Percentiles rank a stretch among this genome's conserved stretches.
Evolutionary conservation across 2,113 vertebrate species (phyloP).

Genomic region (Orcinus orca): DNA sequence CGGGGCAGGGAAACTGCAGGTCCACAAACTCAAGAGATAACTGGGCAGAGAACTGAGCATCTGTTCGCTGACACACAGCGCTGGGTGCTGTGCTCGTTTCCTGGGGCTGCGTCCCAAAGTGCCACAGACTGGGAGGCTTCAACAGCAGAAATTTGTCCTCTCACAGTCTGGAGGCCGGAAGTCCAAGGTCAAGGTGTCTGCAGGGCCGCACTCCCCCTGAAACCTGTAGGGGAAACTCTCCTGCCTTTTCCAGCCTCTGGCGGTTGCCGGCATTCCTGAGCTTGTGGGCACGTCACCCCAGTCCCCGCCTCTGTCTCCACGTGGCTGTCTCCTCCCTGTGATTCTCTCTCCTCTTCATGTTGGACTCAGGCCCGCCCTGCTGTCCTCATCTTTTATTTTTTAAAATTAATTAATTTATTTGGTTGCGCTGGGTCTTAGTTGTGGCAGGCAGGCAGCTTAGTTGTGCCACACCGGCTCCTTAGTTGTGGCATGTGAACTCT

Average conservation of each 20-base stretch:
- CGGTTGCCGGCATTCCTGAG: not conserved
- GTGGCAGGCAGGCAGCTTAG: too few relatives aligned
- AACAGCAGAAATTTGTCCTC: rapidly evolving
- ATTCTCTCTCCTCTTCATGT: not conserved
- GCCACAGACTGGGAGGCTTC: not conserved
- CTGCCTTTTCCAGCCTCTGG: not conserved
- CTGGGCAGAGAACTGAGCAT: rapidly evolving
- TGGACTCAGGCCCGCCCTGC: rapidly evolving
- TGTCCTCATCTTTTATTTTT: too few relatives aligned
- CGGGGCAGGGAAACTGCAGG: not conserved
- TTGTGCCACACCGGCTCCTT: too few relatives aligned
- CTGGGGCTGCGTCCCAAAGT: not conserved
- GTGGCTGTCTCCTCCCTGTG: rapidly evolving
- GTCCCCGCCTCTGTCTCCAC: not conserved
- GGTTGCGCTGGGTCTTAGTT: too few relatives aligned
- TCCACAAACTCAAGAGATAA: rapidly evolving
- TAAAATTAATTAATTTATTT: too few relatives aligned
- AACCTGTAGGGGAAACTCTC: not conserved
- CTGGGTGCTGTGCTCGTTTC: rapidly evolving
- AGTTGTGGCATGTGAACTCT: too few relatives aligned
- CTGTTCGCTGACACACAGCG: rapidly evolving
- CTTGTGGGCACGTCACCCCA: rapidly evolving
- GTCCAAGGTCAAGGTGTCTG: not conserved
- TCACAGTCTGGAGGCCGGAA: rapidly evolving
- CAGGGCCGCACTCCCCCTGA: not conserved